A percentile compares a stretch with the other conserved stretches of the same genome.
Evolutionary conservation across 2,113 vertebrate genomes (phyloP).

Genomic region (Bolborhynchus lineola): DNA sequence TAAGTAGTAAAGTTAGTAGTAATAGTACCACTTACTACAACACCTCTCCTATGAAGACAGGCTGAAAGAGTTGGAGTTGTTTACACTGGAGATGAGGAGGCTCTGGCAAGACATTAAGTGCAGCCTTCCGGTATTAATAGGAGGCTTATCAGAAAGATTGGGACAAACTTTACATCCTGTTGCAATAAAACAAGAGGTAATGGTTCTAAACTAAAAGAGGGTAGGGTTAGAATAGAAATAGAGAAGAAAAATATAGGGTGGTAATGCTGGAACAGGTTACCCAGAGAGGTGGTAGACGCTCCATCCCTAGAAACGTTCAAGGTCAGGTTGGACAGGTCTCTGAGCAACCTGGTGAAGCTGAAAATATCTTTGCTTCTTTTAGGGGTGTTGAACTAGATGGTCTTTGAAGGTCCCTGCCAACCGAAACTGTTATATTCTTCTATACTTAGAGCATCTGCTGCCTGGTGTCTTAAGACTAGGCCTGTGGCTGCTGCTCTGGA

Average conservation of each 20-base stretch:
- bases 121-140: neutral
- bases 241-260: neutral
- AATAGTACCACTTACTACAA: neutral
- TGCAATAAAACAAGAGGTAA: neutral
- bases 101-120: rapidly evolving
- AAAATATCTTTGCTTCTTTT: neutral
- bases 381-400: neutral
- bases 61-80: neutral
- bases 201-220: neutral
- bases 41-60: neutral
- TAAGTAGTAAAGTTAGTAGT: neutral
- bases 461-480: neutral
- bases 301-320: neutral
- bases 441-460: neutral
- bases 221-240: neutral
- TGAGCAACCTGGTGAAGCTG: neutral
- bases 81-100: neutral
- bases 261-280: neutral
- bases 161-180: neutral
- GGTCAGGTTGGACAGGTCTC: neutral
- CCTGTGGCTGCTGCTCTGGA: neutral
- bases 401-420: neutral
- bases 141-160: neutral
- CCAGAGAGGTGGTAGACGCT: neutral
- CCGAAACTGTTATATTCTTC: neutral